Base-by-base conservation (phyloP, 2,113 vertebrate species). In the Nanger granti region DNA sequence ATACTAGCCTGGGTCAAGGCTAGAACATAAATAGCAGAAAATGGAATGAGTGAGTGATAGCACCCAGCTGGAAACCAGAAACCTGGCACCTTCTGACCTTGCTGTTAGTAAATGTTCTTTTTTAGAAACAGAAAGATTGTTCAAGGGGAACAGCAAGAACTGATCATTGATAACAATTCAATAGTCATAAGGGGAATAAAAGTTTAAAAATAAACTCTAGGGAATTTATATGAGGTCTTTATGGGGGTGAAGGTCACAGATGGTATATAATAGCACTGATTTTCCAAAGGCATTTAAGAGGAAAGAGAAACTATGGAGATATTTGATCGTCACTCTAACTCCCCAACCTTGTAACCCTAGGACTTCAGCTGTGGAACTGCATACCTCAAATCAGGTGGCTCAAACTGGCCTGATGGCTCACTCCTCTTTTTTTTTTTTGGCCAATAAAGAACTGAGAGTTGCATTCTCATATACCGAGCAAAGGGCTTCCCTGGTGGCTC, bases 171-270 rank as follows among this genome's bases (percentile, higher is more conserved):
- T 92, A 79, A 86, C 12, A 80, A 93, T 93, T 59, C 97, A 96
- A 44, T 12, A 87, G 31, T 87, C 3, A 69, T 76, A 95, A 96
- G 29, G 89, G 62, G 64, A 89, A 85, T 80, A 15, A 62, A 92
- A 94, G 47, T 85, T 96, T 4, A 52, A 91, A 96, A 94, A 84
- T 60, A 94, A 96, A 83, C 64, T 93, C 69, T 85, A 69, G 52
- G 52, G 44, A 17, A 79, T 84, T 94, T 94, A 52, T 34, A 89
- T 62, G 34, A 97, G 34, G 13, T 14, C 49, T 93, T 96, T 12
- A 29, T 11, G 12, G 69, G 55, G 52, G 24, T 31, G 54, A 95
- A 95, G 54, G n/a, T 92, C 62, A 89, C 12, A 41, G 34, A 28
- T 52, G 66, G 28, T 80, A 89, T 93, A 82, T 79, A 96, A 86